Evolutionary conservation across 37 sponge, comb jelly and placozoan genomes (phyloP).

Genomic region (Geodia barretti): DNA sequence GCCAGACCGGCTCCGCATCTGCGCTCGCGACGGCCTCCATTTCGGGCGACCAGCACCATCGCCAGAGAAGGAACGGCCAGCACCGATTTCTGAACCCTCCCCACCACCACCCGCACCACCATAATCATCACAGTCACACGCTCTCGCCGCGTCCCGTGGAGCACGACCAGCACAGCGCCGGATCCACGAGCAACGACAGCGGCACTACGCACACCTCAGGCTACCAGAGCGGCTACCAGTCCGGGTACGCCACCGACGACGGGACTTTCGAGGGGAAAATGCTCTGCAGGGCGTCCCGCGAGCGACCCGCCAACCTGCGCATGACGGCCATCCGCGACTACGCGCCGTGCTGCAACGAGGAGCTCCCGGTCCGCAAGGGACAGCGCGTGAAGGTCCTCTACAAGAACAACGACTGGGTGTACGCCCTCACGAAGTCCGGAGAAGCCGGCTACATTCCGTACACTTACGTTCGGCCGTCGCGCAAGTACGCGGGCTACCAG

Average conservation of each 20-base stretch:
- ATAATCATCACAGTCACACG: not conserved
- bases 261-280: slow-evolving; percentile 70
- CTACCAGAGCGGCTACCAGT: slow-evolving; percentile 37
- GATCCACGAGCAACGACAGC: slow-evolving; percentile 43
- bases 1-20: not conserved
- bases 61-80: not conserved
- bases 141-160: slow-evolving; percentile 19
- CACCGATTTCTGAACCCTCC: not conserved
- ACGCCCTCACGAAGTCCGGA: slow-evolving; percentile 74
- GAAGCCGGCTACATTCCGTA: slow-evolving; percentile 72
- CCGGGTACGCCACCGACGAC: slow-evolving; percentile 65
- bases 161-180: slow-evolving; percentile 61
- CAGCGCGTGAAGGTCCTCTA: slow-evolving; percentile 80
- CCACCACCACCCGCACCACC: slow-evolving; percentile 3
- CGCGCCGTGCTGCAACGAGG: slow-evolving; percentile 75
- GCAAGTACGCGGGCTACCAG: slow-evolving; percentile 79
- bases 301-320: slow-evolving; percentile 69
- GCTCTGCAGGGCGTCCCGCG: slow-evolving; percentile 52
- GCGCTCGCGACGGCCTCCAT: not conserved
- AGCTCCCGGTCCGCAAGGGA: slow-evolving; percentile 71
- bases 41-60: no score
- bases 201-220: slow-evolving; percentile 37
- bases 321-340: slow-evolving; percentile 83
- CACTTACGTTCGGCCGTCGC: slow-evolving; percentile 66
- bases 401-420: slow-evolving; percentile 83